These are phyloP conservation scores for Balaenoptera acutorostrata DNA, from an alignment of 2,113 vertebrate species.

Conservation along the genomic window DNA sequence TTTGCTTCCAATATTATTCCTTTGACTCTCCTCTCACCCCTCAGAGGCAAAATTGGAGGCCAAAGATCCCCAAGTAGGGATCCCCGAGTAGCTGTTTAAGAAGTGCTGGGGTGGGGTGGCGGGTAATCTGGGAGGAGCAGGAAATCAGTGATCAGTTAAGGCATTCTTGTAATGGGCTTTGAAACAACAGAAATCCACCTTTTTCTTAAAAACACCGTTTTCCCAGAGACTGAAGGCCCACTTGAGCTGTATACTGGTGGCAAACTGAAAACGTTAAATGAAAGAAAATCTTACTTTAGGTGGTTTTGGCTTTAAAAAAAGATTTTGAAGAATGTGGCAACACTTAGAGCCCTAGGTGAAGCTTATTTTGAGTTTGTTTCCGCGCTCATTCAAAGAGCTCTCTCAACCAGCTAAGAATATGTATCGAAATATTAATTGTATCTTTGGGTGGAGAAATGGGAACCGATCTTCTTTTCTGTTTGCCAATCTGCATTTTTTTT, in stretches of 20 bases:
- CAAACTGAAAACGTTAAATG: background rate
- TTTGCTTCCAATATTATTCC: background rate
- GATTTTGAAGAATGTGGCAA: background rate
- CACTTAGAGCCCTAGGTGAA: background rate
- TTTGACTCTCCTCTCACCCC: background rate
- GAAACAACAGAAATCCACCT: background rate
- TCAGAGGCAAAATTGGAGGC: background rate
- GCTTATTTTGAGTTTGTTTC: background rate
- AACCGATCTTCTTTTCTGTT: background rate
- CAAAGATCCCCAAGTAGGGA: background rate
- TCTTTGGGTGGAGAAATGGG: background rate
- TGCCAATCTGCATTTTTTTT: background rate
- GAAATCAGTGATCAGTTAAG: background rate
- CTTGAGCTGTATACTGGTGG: background rate
- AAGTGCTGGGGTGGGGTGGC: background rate
- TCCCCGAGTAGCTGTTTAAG: background rate
- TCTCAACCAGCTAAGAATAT: background rate
- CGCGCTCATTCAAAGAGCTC: background rate
- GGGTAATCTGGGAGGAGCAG: background rate
- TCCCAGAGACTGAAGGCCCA: background rate
- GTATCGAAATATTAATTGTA: background rate
- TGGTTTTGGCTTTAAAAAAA: background rate
- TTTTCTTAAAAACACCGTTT: slow-evolving; percentile 27
- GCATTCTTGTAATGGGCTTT: background rate
- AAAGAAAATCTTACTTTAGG: background rate